Evolutionary conservation across 2,888 invertebrate genomes (phyloP).

Genomic region (Hydroisotoma schaefferi): DNA sequence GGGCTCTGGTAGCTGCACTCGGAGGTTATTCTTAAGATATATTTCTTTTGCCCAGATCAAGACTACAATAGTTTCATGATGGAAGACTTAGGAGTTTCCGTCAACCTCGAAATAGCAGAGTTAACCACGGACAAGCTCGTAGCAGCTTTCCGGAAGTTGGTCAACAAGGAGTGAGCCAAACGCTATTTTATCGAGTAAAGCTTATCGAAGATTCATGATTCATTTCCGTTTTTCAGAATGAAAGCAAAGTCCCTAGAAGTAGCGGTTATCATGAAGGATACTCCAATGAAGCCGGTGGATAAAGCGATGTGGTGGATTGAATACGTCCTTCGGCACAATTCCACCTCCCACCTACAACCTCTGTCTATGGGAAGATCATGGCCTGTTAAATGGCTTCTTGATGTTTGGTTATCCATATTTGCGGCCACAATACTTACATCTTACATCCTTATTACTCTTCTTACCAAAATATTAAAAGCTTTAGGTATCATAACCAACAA

Average conservation of each 20-base stretch:
- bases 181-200: not conserved
- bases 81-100: constrained; percentile 15
- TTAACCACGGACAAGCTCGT: not conserved
- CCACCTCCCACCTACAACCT: constrained; percentile 25
- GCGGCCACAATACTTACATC: not conserved
- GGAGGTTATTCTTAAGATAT: no score
- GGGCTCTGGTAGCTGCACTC: no score
- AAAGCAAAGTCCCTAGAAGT: constrained; percentile 3
- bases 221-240: not conserved
- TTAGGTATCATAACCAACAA: no score
- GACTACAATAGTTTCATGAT: constrained; percentile 26
- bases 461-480: no score
- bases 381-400: constrained; percentile 24
- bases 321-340: constrained; percentile 27
- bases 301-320: constrained; percentile 11
- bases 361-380: constrained; percentile 19
- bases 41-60: constrained; percentile 22
- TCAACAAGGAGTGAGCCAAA: not conserved
- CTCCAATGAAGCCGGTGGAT: constrained; percentile 14
- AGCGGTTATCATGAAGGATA: constrained; percentile 14
- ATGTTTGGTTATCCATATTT: constrained; percentile 24
- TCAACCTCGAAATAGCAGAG: constrained; percentile 19
- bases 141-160: not conserved
- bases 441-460: constrained; percentile 2
- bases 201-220: not conserved